Evolutionary conservation across 2,888 invertebrate genomes (phyloP).

Genomic region (Thelaira solivaga): DNA sequence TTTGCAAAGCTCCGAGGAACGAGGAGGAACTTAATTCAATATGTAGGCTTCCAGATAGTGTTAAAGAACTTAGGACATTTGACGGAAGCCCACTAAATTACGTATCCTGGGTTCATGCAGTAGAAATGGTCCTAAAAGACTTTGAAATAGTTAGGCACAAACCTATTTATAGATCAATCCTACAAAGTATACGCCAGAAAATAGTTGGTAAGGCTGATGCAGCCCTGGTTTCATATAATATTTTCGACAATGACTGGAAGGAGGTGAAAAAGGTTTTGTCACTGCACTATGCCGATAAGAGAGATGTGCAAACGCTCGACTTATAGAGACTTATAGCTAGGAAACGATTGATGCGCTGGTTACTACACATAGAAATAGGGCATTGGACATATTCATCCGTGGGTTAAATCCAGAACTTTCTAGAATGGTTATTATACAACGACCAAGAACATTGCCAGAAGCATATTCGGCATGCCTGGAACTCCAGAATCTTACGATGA

Average conservation of each 20-base stretch:
- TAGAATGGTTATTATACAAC: slow-evolving; percentile 47
- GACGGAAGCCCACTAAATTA: slow-evolving; percentile 14
- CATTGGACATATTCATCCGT: slow-evolving; percentile 33
- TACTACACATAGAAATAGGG: slow-evolving; percentile 24
- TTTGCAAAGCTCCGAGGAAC: neutral
- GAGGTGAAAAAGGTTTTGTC: slow-evolving; percentile 44
- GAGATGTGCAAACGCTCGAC: slow-evolving; percentile 59
- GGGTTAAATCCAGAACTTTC: slow-evolving; percentile 39
- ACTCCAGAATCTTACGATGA: slow-evolving; percentile 8
- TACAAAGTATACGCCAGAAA: neutral
- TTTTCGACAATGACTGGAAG: neutral
- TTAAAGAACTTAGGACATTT: neutral
- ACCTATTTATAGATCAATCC: too few relatives aligned
- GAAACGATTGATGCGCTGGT: slow-evolving; percentile 46
- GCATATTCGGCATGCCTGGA: slow-evolving; percentile 44
- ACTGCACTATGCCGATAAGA: slow-evolving; percentile 63
- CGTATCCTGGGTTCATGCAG: slow-evolving; percentile 16
- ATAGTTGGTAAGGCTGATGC: too few relatives aligned
- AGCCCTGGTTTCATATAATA: too few relatives aligned
- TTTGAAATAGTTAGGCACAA: neutral
- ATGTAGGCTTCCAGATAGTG: slow-evolving; percentile 4
- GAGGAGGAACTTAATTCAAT: slow-evolving; percentile 2
- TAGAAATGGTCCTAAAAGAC: neutral
- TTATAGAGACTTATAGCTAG: slow-evolving; percentile 46
- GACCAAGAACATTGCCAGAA: slow-evolving; percentile 44